These are phyloP conservation scores for Ptilodon capucinus DNA, from an alignment of 2,888 invertebrate species.

Conservation along the genomic window DNA sequence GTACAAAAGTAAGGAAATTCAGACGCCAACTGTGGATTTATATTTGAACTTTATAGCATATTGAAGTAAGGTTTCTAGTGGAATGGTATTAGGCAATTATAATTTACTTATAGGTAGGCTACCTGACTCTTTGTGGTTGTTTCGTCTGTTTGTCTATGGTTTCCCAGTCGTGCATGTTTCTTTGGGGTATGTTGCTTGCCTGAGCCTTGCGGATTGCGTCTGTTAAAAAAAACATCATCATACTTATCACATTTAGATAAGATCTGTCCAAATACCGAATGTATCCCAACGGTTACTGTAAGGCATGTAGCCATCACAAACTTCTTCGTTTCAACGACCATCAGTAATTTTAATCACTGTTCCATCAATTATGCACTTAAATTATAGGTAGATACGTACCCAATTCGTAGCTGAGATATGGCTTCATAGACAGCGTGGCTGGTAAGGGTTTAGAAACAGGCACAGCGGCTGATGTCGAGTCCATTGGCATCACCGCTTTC, in stretches of 20 bases:
- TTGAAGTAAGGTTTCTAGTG: neutral
- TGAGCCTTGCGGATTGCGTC: conserved; percentile 72
- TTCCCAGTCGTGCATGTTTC: conserved; percentile 77
- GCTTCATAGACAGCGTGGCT: conserved; percentile 84
- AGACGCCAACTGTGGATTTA: too few species aligned
- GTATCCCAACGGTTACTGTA: too few species aligned
- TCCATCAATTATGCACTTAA: neutral
- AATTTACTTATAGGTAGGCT: neutral
- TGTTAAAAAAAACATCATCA: conserved; percentile 19
- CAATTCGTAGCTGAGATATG: conserved; percentile 88
- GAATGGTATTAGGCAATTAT: too few species aligned
- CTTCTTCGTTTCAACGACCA: too few species aligned
- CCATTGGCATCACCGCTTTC: conserved; percentile 86
- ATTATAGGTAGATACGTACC: conserved; percentile 54
- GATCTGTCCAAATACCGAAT: too few species aligned
- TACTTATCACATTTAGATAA: too few species aligned
- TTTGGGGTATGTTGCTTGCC: conserved; percentile 60
- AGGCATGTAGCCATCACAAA: too few species aligned
- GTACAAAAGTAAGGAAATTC: too few species aligned
- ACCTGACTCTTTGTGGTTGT: conserved; percentile 59
- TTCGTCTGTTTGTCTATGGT: conserved; percentile 68
- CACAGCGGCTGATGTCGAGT: conserved; percentile 66
- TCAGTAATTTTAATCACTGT: too few species aligned
- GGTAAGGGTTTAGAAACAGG: conserved; percentile 80
- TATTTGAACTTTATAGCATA: neutral